Evolutionary conservation across 2,888 invertebrate species (phyloP), one percentile per base, ranked within the genome.

Genomic region (Troides oblongomaculatus): DNA sequence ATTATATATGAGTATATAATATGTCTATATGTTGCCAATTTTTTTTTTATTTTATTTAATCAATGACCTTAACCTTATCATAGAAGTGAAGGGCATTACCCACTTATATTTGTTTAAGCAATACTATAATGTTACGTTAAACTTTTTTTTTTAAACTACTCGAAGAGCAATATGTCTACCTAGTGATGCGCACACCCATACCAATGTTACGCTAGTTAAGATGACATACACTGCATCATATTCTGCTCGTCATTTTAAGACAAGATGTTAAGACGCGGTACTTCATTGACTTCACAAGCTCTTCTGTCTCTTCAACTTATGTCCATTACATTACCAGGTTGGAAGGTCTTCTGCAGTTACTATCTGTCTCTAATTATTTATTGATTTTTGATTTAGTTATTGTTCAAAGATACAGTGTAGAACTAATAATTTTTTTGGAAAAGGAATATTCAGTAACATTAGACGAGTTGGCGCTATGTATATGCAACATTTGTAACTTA

Each of bases 401-500:
- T 39, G 10, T 39, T 39, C 10, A 39, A 30, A 30, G 30, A 30
- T 30, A 2, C 5, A 30, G 5, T 30, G 46, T 14, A 6, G 46
- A 61, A n/a, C 39, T 61, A 12, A 0, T 6, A n/a, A 4, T 62
- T 56, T 30, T 30, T 30, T 2, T 30, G 30, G 5, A 43, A 59
- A 68, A 21, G 5, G 7, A 7, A 39, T 46, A 66, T 18, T 1
- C 23, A 66, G 53, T 36, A 21, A 56, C 57, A 21, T 8, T 57
- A 21, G 63, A 59, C 62, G 69, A 60, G 68, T 64, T 66, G 53
- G 57, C 58, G 46, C 36, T 68, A 4, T 50, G 50, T 50, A 50
- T 50, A 50, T 50, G 14, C 17, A 18, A 50, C 14, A 46, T 39
- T 69, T 66, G 59, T 39, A 64, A 66, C 7, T 56, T 43, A 72